A percentile compares a stretch with the other conserved stretches of the same genome.
These are phyloP conservation scores for Esox niger DNA, from an alignment of 2,113 vertebrate genomes.

Conservation along the genomic window DNA sequence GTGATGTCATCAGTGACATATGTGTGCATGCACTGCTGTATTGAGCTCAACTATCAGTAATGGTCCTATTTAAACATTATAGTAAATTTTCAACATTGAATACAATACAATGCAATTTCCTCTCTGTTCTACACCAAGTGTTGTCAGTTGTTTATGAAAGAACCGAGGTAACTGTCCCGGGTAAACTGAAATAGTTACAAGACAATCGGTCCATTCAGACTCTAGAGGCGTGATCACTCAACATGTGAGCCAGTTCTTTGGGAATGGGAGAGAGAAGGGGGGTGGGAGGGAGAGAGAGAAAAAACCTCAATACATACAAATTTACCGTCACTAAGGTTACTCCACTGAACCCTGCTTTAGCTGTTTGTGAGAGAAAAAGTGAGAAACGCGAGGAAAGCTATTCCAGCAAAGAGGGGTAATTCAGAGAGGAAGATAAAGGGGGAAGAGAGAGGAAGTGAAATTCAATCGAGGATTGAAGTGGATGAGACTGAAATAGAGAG, in stretches of 20 bases:
- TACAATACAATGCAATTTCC: too few relatives aligned
- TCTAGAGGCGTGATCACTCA: neutral
- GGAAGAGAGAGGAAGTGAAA: neutral
- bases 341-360: neutral
- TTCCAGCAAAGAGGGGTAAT: constrained; percentile 12
- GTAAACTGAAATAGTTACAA: neutral
- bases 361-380: neutral
- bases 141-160: neutral
- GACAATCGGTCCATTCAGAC: neutral
- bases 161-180: neutral
- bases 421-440: constrained; percentile 8
- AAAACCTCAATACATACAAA: neutral
- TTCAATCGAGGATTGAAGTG: too few relatives aligned
- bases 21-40: too few relatives aligned
- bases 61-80: too few relatives aligned
- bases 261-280: neutral
- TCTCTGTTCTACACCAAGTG: too few relatives aligned
- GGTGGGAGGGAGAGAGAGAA: neutral
- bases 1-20: too few relatives aligned
- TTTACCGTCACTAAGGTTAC: neutral
- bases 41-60: too few relatives aligned
- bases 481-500: neutral
- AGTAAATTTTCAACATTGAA: too few relatives aligned
- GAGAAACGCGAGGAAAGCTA: constrained; percentile 2
- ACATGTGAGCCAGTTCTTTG: constrained; percentile 1